Conservation (phyloP, 2,888 invertebrate genomes). For the Gibbula magus region DNA sequence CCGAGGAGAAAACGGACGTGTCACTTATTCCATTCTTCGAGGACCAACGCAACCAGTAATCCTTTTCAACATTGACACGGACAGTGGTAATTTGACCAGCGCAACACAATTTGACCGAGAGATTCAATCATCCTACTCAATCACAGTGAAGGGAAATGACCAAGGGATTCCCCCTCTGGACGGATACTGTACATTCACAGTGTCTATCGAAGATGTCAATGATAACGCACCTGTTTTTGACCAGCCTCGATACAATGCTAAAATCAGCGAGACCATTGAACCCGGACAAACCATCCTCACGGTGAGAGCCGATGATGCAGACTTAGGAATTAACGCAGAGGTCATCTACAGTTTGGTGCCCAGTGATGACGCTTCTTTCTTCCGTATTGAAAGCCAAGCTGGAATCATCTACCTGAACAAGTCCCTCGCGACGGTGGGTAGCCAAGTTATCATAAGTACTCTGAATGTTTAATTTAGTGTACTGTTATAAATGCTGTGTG, state of each 20-base stretch:
- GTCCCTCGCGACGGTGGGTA: constrained; percentile 79
- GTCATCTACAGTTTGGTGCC: constrained; percentile 76
- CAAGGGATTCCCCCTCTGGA: constrained; percentile 98
- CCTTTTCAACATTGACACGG: constrained; percentile 96
- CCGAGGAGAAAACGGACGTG: constrained; percentile 86
- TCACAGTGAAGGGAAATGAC: constrained; percentile 97
- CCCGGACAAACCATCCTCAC: constrained; percentile 56
- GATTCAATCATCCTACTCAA: constrained; percentile 55
- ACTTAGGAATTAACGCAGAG: constrained; percentile 95
- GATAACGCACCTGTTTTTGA: constrained; percentile 70
- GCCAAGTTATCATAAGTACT: not conserved
- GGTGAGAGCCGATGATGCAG: constrained; percentile 89
- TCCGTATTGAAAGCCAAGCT: constrained; percentile 96
- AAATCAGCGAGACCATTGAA: constrained; percentile 50
- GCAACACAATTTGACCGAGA: constrained; percentile 89
- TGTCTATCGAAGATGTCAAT: constrained; percentile 68
- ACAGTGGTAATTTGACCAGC: constrained; percentile 91
- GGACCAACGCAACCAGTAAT: constrained; percentile 89
- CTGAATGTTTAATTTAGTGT: too few species aligned
- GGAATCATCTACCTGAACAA: constrained; percentile 97
- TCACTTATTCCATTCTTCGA: constrained; percentile 89
- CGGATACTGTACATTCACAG: constrained; percentile 94
- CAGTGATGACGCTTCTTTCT: constrained; percentile 90
- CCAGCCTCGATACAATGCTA: constrained; percentile 61
- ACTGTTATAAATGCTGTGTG: not conserved